Percentiles rank a stretch among this genome's conserved stretches.
phyloP scores from a whole-genome alignment of 2,888 invertebrate species.

The Andrena praecox region DNA sequence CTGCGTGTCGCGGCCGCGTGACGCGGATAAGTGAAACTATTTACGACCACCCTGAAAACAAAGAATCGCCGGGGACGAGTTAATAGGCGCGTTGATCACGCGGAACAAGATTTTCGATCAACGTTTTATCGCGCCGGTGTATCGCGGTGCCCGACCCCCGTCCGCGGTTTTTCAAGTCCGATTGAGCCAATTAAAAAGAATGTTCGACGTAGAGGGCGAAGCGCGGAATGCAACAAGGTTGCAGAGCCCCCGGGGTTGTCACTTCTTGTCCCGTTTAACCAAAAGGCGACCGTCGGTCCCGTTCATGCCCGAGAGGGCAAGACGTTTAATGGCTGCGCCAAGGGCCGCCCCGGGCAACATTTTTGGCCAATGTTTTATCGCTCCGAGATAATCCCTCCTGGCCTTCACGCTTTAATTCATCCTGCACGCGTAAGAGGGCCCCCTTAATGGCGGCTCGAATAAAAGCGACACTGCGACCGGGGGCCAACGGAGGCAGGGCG shows the following conservation, averaged over 20 bases:
- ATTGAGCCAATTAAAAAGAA: slow-evolving; percentile 58
- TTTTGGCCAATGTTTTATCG: slow-evolving; percentile 70
- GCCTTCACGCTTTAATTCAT: slow-evolving; percentile 70
- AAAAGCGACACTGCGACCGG: slow-evolving; percentile 64
- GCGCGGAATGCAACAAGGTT: slow-evolving; percentile 35
- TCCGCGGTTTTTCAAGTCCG: slow-evolving; percentile 32
- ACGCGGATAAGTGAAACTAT: slow-evolving; percentile 54
- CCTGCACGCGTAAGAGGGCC: slow-evolving; percentile 22
- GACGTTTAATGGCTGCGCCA: slow-evolving; percentile 64
- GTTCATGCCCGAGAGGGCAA: neutral
- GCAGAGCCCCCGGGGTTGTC: slow-evolving; percentile 25
- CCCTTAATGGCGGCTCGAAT: slow-evolving; percentile 59
- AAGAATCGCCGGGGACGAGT: slow-evolving; percentile 50
- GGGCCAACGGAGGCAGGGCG: slow-evolving; percentile 57
- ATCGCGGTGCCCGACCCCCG: slow-evolving; percentile 27
- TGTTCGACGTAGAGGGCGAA: slow-evolving; percentile 33
- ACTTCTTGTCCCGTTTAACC: slow-evolving; percentile 36
- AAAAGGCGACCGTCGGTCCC: neutral
- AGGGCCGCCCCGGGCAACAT: slow-evolving; percentile 60
- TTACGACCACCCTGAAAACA: slow-evolving; percentile 56
- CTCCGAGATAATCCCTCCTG: slow-evolving; percentile 63
- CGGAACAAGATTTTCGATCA: slow-evolving; percentile 61
- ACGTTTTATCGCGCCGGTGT: slow-evolving; percentile 47
- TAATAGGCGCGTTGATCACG: slow-evolving; percentile 63
- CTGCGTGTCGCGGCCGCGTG: slow-evolving; percentile 14